These are phyloP conservation scores for Cartodere bifasciata DNA, from an alignment of 2,888 invertebrate species.

Conservation along the genomic window DNA sequence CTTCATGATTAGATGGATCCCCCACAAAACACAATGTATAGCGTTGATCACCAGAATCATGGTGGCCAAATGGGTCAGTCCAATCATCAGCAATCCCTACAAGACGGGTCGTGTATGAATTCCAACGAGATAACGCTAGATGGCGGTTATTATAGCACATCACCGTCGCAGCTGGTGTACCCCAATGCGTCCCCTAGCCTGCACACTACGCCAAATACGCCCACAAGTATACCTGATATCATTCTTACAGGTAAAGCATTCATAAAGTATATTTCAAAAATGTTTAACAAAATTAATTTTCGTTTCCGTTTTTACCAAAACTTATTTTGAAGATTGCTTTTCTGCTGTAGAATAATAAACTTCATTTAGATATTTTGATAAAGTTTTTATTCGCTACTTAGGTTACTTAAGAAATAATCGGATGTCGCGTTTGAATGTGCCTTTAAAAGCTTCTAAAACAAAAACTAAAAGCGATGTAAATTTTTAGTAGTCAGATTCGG, in stretches of 20 bases:
- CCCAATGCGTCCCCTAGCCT: slow-evolving; percentile 39
- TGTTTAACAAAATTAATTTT: no score
- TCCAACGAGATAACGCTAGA: slow-evolving; percentile 29
- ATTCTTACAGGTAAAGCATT: slow-evolving; percentile 73
- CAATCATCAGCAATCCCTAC: slow-evolving; percentile 21
- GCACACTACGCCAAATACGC: slow-evolving; percentile 55
- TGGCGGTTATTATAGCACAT: slow-evolving; percentile 46
- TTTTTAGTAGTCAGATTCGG: no score
- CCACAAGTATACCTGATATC: slow-evolving; percentile 69
- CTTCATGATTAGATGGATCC: slow-evolving; percentile 40
- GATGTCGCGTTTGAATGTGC: no score
- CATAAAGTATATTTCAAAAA: no score
- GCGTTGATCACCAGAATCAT: slow-evolving; percentile 21
- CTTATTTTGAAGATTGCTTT: no score
- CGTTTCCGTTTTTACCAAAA: no score
- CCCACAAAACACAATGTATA: slow-evolving; percentile 31
- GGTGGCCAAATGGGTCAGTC: slow-evolving; percentile 18
- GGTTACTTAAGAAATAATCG: no score
- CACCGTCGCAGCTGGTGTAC: slow-evolving; percentile 41
- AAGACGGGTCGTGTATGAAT: slow-evolving; percentile 23
- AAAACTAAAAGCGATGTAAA: no score
- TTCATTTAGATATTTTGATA: no score
- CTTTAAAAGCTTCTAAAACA: no score
- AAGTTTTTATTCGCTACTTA: no score
- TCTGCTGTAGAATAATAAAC: no score